A percentile compares a stretch with the other conserved stretches of the same genome.
Evolutionary conservation across 2,797 vertebrate genomes (phyloP).

Genomic region (Nothura maculosa): DNA sequence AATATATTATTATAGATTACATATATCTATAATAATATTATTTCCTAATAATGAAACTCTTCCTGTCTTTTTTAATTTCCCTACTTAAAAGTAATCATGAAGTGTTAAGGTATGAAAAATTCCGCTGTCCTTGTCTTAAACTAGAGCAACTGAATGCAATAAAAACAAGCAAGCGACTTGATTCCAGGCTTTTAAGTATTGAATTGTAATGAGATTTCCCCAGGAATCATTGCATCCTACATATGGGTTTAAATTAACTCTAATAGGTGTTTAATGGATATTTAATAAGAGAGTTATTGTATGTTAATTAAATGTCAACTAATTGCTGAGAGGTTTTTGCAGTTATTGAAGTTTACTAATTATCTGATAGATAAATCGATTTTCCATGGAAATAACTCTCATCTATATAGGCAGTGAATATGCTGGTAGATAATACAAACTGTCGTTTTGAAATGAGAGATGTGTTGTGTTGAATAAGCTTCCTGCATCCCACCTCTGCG

Average conservation of each 20-base stretch:
- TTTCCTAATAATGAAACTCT: constrained; percentile 62
- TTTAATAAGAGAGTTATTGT: constrained; percentile 88
- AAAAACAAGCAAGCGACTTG: not conserved
- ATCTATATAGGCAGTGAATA: constrained; percentile 81
- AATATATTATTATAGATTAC: no score
- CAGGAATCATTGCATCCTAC: constrained; percentile 62
- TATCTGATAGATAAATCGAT: constrained; percentile 86
- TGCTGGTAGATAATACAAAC: constrained; percentile 67
- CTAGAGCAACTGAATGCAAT: not conserved
- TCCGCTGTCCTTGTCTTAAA: not conserved
- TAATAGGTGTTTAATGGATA: constrained; percentile 84
- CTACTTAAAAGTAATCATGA: not conserved
- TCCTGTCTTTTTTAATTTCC: not conserved
- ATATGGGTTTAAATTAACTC: constrained; percentile 83
- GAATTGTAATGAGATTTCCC: constrained; percentile 60
- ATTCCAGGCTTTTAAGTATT: constrained; percentile 22
- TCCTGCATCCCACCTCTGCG: not conserved
- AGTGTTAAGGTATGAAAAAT: not conserved
- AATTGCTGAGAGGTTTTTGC: constrained; percentile 84
- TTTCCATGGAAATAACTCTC: constrained; percentile 78
- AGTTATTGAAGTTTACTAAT: constrained; percentile 87
- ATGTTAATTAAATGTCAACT: constrained; percentile 87
- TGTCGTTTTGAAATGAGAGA: constrained; percentile 68
- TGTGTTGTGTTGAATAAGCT: constrained; percentile 24
- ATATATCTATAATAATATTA: constrained; percentile 3